These are phyloP conservation scores for Dorcus parallelipipedus DNA, from an alignment of 2,888 invertebrate genomes.

Conservation along the genomic window DNA sequence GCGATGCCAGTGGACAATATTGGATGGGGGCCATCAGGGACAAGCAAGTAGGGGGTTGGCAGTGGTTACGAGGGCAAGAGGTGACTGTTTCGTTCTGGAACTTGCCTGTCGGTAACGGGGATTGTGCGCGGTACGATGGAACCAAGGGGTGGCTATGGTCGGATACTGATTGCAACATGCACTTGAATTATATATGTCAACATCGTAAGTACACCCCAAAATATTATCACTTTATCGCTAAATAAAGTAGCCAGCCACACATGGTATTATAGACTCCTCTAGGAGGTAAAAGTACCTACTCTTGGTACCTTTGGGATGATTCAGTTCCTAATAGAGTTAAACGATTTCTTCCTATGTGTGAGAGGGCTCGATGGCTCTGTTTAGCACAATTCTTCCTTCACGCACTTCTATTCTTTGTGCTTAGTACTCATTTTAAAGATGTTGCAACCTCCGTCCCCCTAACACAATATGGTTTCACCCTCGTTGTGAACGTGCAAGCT, in stretches of 20 bases:
- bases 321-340: too few relatives aligned
- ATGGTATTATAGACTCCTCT: too few relatives aligned
- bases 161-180: conserved; percentile 81
- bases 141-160: conserved; percentile 95
- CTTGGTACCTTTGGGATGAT: neutral
- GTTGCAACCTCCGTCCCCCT: too few relatives aligned
- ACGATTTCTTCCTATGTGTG: too few relatives aligned
- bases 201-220: conserved; percentile 67
- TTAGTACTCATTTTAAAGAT: too few relatives aligned
- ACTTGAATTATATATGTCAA: conserved; percentile 88
- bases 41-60: conserved; percentile 77
- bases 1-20: conserved; percentile 87
- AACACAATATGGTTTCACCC: too few relatives aligned
- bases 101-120: conserved; percentile 75
- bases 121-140: conserved; percentile 87
- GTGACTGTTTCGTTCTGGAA: conserved; percentile 92
- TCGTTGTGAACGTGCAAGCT: neutral
- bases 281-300: too few relatives aligned
- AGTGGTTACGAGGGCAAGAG: conserved; percentile 86
- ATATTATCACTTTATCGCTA: too few relatives aligned
- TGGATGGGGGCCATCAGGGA: conserved; percentile 94
- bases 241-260: too few relatives aligned
- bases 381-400: too few relatives aligned
- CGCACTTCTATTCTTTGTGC: too few relatives aligned
- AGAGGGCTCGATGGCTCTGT: too few relatives aligned